Evolutionary conservation across 1,140 invertebrate genomes (phyloP), one percentile per base, ranked within the genome.

Genomic region (Drosophila grimshawi): DNA sequence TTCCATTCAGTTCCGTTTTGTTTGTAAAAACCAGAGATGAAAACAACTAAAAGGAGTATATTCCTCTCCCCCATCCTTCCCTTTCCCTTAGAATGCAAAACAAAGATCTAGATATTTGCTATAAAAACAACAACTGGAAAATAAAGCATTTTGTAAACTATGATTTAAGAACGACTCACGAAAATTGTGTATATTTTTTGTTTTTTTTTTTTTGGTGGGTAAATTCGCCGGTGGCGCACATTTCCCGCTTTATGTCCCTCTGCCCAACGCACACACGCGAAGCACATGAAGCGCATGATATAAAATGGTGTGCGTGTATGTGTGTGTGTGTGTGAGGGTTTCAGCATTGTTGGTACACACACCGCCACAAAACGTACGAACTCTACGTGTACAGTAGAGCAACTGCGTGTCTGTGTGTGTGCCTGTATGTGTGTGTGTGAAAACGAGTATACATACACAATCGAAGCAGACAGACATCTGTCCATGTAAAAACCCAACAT

Each of bases 81-180:
- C 19, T 19, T 1, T 19, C 19, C 19, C 19, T 19, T 39, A 39
- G 10, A 39, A 39, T 3, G 29, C 29, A 59, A 46, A 79, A 80
- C 46, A 71, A 59, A 80, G 45, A 71, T 55, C 51, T 61, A 59
- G 51, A 76, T 33, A 73, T 76, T 66, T 76, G 64, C 52, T 61
- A 66, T 57, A 55, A 33, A 48, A 45, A 55, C 48, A 75, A 43
- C 2, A 41, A 60, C 57, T 53, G 56, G 35, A 76, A 88, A 89
- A 89, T 89, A 89, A 89, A 89, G 61, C 78, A 85, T 89, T 89
- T 80, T 89, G 65, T 81, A 88, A 89, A 85, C 80, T 83, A 78
- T 64, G 41, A 80, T 74, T 66, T 74, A 77, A 77, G 73, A 64
- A 51, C 29, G n/a, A 8, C 52, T 48, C 30, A 43, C 35, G 2